These are phyloP conservation scores for Latrodectus hesperus DNA, from an alignment of 2,888 invertebrate genomes.

Conservation along the genomic window DNA sequence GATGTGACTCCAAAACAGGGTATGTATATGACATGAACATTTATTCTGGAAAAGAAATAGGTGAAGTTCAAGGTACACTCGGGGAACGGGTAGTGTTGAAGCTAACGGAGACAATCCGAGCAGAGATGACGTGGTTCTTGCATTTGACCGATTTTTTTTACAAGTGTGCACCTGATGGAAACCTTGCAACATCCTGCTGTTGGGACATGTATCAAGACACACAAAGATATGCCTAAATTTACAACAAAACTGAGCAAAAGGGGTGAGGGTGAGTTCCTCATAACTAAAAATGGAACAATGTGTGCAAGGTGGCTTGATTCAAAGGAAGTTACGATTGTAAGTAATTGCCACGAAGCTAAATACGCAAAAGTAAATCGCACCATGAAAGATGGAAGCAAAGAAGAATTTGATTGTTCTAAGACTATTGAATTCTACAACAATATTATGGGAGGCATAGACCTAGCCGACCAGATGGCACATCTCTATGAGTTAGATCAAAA, in stretches of 20 bases:
- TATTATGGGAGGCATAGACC: conserved; percentile 34
- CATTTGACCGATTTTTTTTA: conserved; percentile 34
- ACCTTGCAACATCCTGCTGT: conserved; percentile 22
- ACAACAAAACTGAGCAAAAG: conserved; percentile 10
- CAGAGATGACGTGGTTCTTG: conserved; percentile 21
- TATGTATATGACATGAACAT: conserved; percentile 35
- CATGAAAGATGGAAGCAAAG: conserved; percentile 33
- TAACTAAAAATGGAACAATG: conserved; percentile 39
- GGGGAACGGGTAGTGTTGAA: conserved; percentile 20
- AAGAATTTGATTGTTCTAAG: conserved; percentile 2
- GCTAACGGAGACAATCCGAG: conserved; percentile 14
- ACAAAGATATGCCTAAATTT: conserved; percentile 32
- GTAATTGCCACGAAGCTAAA: conserved; percentile 34
- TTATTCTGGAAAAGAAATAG: conserved; percentile 16
- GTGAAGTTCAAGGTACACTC: conserved; percentile 15
- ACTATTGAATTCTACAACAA: too few relatives aligned
- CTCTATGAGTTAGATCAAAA: conserved; percentile 16
- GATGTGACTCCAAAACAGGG: conserved; percentile 7
- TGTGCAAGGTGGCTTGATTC: conserved; percentile 37
- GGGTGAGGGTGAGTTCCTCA: conserved; percentile 13
- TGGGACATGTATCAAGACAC: conserved; percentile 16
- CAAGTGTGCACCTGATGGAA: conserved; percentile 11
- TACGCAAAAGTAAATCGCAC: conserved; percentile 31
- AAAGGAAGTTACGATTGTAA: too few relatives aligned
- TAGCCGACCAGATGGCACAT: conserved; percentile 32